These are phyloP conservation scores for Ptychadena robeensis DNA, from an alignment of 2,797 vertebrate species.

Conservation along the genomic window DNA sequence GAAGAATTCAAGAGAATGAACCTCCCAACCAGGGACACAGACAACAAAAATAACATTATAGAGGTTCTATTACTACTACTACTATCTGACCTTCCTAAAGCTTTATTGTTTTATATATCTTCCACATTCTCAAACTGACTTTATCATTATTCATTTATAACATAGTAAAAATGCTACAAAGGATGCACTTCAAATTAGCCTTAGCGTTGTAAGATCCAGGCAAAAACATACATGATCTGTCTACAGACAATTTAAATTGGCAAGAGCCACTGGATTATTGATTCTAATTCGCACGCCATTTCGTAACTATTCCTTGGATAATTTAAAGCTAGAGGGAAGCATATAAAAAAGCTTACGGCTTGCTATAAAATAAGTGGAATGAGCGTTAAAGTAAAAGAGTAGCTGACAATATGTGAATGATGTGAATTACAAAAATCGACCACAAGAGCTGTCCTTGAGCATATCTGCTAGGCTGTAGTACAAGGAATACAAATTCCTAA, in stretches of 20 bases:
- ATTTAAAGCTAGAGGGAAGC: neutral
- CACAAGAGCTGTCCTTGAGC: slow-evolving; percentile 13
- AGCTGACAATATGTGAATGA: slow-evolving; percentile 23
- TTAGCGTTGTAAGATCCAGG: neutral
- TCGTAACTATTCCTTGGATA: neutral
- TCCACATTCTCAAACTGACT: neutral
- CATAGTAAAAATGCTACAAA: neutral
- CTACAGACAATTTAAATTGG: neutral
- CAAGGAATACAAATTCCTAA: neutral
- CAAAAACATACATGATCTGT: neutral
- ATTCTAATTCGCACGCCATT: neutral
- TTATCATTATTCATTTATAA: neutral
- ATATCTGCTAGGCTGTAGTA: slow-evolving; percentile 9
- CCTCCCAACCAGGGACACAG: too few relatives aligned
- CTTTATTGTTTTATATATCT: neutral
- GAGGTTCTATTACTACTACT: too few relatives aligned
- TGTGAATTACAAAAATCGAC: slow-evolving; percentile 13
- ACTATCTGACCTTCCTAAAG: too few relatives aligned
- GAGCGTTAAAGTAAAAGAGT: slow-evolving; percentile 5
- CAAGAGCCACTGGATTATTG: slow-evolving; percentile 7
- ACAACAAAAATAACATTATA: too few relatives aligned
- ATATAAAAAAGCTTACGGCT: slow-evolving; percentile 7
- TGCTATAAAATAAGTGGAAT: slow-evolving; percentile 18
- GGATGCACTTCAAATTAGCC: too few relatives aligned
- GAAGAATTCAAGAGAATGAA: too few relatives aligned